Conservation (phyloP, 1,140 invertebrate species). For the Euwallacea fornicatus region DNA sequence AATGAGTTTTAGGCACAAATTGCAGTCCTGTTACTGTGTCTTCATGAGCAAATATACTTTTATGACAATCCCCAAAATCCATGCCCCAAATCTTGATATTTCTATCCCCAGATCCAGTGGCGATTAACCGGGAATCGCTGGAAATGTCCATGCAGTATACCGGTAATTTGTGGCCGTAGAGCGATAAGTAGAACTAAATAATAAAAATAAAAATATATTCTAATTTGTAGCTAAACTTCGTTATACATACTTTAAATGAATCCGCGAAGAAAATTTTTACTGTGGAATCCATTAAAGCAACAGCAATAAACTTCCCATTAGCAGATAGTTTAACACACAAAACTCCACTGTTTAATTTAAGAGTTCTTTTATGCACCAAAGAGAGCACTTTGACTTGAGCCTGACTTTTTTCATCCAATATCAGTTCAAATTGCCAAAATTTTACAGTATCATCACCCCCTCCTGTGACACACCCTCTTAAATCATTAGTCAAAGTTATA, state of each 20-base stretch:
- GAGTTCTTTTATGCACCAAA: conserved; percentile 74
- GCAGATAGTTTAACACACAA: conserved; percentile 81
- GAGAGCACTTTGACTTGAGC: conserved; percentile 72
- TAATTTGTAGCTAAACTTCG: not conserved
- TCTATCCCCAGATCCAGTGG: conserved; percentile 92
- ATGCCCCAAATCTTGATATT: conserved; percentile 98
- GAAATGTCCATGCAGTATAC: conserved; percentile 94
- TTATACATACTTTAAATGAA: conserved; percentile 76
- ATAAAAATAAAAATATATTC: conserved; percentile 38
- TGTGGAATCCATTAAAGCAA: conserved; percentile 88
- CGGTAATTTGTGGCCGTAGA: conserved; percentile 97
- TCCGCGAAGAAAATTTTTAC: conserved; percentile 96
- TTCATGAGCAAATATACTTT: conserved; percentile 88
- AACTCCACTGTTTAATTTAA: conserved; percentile 86
- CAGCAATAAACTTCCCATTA: conserved; percentile 86
- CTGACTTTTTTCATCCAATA: conserved; percentile 64
- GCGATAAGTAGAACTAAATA: conserved; percentile 84
- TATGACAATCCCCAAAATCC: conserved; percentile 97
- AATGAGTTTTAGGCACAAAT: conserved; percentile 89
- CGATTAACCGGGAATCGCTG: conserved; percentile 85
- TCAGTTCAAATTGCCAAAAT: conserved; percentile 92
- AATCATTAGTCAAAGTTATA: conserved; percentile 73
- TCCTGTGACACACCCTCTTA: conserved; percentile 81
- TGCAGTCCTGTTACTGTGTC: conserved; percentile 87
- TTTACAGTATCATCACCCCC: conserved; percentile 89